Evolutionary conservation across 2,888 invertebrate species (phyloP), one percentile per base, ranked within the genome.

Genomic region (Caenorhabditis wallacei): DNA sequence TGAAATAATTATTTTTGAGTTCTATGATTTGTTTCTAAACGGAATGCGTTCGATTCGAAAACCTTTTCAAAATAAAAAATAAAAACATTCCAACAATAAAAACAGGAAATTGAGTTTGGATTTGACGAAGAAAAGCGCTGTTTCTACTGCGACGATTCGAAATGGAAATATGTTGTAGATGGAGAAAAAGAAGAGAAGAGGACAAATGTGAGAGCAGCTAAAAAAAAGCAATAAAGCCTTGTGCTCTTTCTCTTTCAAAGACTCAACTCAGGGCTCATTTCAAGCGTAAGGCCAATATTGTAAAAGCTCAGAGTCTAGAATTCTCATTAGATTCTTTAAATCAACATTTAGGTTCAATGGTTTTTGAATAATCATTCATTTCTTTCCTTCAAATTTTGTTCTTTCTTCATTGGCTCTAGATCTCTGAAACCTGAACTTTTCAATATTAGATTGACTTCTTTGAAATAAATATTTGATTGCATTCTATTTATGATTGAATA

Each of bases 181-280:
- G 66, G 37, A 53, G 51, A 37, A 30, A 30, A 8, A 48, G n/a
- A n/a, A 20, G 66, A 66, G 66, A 66, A 53, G 64, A 24, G 56
- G 53, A 54, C 35, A 74, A 40, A 61, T 74, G 59, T 56, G 74
- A 63, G 46, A 53, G 53, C 53, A 53, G 64, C 64, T 64, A 63
- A 61, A 74, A 63, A 71, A 74, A 71, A 71, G 70, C 70, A 71
- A 71, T 59, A 74, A 61, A 72, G 56, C 48, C 51, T 71, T 37
- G 48, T 51, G 71, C 64, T 61, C 51, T 57, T 57, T 70, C 57
- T 70, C 57, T 43, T 43, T 70, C 57, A 57, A 57, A 70, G 43
- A 57, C 57, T 70, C 57, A 30, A 70, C 46, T 43, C 53, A 54
- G 51, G 53, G 61, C 61, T 74, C 54, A 64, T 71, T 71, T 74